Evolutionary conservation across 92 coral and sea anemone species (phyloP).

Genomic region (Phenganax marumi): DNA sequence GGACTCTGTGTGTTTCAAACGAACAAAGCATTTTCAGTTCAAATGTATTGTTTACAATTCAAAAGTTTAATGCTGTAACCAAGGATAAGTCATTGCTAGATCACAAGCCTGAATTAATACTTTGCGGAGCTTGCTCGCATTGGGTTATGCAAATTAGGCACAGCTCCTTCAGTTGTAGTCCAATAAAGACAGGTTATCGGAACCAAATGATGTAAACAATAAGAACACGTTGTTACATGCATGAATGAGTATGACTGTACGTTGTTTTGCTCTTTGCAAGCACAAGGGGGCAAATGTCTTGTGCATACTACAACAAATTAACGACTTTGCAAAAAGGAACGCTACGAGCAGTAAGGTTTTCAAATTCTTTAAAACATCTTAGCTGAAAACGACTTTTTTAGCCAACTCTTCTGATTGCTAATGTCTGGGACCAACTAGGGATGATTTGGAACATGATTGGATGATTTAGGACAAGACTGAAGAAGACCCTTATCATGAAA

Average conservation of each 20-base stretch:
- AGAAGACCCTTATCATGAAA: too few relatives aligned
- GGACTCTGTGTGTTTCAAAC: not conserved
- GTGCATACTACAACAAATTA: not conserved
- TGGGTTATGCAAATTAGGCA: not conserved
- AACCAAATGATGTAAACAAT: not conserved
- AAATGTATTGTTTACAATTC: constrained; percentile 1
- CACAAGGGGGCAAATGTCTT: not conserved
- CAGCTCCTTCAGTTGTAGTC: not conserved
- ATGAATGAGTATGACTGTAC: not conserved
- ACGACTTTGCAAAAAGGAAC: not conserved
- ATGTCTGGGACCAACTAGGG: too few relatives aligned
- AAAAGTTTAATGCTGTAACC: not conserved
- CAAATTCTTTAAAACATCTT: too few relatives aligned
- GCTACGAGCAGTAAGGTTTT: too few relatives aligned
- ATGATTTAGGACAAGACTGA: too few relatives aligned
- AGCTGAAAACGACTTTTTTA: too few relatives aligned
- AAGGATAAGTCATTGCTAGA: not conserved
- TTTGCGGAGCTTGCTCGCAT: not conserved
- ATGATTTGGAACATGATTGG: too few relatives aligned
- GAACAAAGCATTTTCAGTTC: not conserved
- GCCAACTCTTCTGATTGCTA: too few relatives aligned
- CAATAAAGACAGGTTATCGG: not conserved
- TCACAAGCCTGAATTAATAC: not conserved
- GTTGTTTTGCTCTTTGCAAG: not conserved
- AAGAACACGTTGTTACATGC: not conserved